Evolutionary conservation across 2,797 vertebrate species (phyloP), one percentile per base, ranked within the genome.

Genomic region (Chelon auratus): DNA sequence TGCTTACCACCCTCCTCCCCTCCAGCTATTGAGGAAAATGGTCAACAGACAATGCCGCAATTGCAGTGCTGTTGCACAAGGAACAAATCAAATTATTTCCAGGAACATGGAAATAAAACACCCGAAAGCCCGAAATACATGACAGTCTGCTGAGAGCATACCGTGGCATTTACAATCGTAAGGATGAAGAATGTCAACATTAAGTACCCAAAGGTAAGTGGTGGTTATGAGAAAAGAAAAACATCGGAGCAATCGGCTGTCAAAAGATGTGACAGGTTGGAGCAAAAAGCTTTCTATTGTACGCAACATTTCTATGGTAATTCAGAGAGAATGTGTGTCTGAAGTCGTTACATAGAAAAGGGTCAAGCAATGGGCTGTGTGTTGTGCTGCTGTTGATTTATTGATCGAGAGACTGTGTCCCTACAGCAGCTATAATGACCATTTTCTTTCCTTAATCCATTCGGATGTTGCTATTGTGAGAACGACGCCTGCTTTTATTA

Each of bases 241-340:
- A 15, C 30, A 33, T 33, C 22, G 0, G 8, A 68, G 37, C 33
- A 57, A 63, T 13, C 20, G 13, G 18, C 39, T n/a, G 10, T 7
- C 9, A 24, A n/a, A 39, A 55, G 0, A 63, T 47, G 40, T 67
- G 58, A 70, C 3, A 47, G 51, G 14, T 15, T 2, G 3, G 1
- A 6, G 33, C 9, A 3, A 12, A 62, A 72, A 24, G 53, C 5
- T 33, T 9, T 63, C 43, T 0, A 39, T 30, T 52, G 36, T 12
- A 64, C 9, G 11, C 10, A 54, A 59, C 37, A 54, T 26, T 4
- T 67, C 11, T 17, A 2, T 33, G 59, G 61, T 40, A 75, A 86
- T 24, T 70, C 15, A 45, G 8, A 30, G 33, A 8, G 14, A 10
- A 20, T 2, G 9, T 2, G 30, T 72, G 47, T 76, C 12, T 58